These are phyloP conservation scores for Budorcas taxicolor DNA, from an alignment of 2,113 vertebrate genomes.

Conservation along the genomic window DNA sequence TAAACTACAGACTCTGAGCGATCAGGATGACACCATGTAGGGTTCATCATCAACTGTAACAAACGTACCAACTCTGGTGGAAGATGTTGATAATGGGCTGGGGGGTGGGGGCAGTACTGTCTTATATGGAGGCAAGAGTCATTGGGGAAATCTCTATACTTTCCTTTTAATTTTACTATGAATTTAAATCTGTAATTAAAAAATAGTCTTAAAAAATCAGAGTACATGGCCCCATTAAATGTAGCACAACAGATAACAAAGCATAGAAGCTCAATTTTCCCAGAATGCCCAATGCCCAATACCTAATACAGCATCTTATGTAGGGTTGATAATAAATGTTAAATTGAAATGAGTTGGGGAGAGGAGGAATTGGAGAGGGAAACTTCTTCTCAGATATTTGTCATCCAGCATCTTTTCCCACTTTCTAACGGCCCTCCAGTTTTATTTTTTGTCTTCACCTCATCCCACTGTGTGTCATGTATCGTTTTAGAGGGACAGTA, in stretches of 20 bases:
- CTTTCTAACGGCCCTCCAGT: neutral
- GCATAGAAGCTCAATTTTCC: neutral
- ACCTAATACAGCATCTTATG: neutral
- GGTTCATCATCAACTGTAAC: neutral
- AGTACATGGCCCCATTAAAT: neutral
- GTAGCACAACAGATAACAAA: neutral
- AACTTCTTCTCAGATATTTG: neutral
- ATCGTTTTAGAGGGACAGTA: neutral
- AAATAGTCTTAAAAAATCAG: neutral
- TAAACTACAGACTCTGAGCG: neutral
- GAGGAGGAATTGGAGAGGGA: neutral
- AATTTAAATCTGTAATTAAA: neutral
- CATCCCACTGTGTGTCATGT: neutral
- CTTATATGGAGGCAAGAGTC: neutral
- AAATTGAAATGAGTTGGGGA: neutral
- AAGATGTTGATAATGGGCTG: neutral
- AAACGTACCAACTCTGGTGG: neutral
- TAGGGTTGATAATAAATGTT: neutral
- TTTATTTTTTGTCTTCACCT: neutral
- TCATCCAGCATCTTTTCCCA: neutral
- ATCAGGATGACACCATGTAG: neutral
- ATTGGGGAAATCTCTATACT: neutral
- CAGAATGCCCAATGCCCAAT: neutral
- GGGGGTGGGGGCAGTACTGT: neutral
- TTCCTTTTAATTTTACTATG: neutral